Percentiles rank a stretch among this genome's conserved stretches.
These are phyloP conservation scores for Sinella curviseta DNA, from an alignment of 1,140 invertebrate species.

Conservation along the genomic window DNA sequence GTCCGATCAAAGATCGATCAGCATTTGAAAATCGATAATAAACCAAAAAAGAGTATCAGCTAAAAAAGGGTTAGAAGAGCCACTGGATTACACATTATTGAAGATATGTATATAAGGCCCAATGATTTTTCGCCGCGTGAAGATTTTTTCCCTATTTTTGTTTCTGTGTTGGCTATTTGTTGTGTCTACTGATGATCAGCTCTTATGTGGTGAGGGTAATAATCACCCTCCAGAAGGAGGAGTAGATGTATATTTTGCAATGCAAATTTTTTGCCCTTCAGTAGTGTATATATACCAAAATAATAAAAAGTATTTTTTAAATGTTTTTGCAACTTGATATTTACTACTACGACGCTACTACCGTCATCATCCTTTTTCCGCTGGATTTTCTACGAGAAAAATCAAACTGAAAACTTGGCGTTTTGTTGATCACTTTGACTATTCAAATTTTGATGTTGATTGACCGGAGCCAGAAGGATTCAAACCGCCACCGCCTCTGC, in stretches of 20 bases:
- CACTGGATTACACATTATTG: slow-evolving; percentile 18
- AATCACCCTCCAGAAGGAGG: neutral
- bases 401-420: neutral
- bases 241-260: neutral
- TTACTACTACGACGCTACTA: too few species aligned
- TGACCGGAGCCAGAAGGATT: neutral
- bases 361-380: neutral
- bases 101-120: neutral
- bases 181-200: neutral
- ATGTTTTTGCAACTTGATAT: neutral
- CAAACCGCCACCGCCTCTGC: too few species aligned
- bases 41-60: neutral
- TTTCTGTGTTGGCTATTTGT: neutral
- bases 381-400: neutral
- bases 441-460: neutral
- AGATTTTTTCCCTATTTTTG: neutral
- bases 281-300: neutral
- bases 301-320: neutral
- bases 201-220: neutral
- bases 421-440: neutral
- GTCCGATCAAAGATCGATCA: neutral
- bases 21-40: neutral
- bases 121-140: too few species aligned
- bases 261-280: neutral
- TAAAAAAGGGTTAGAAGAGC: neutral